Evolutionary conservation across 2,113 vertebrate species (phyloP), one percentile per base, ranked within the genome.

Genomic region (Zonotrichia leucophrys): DNA sequence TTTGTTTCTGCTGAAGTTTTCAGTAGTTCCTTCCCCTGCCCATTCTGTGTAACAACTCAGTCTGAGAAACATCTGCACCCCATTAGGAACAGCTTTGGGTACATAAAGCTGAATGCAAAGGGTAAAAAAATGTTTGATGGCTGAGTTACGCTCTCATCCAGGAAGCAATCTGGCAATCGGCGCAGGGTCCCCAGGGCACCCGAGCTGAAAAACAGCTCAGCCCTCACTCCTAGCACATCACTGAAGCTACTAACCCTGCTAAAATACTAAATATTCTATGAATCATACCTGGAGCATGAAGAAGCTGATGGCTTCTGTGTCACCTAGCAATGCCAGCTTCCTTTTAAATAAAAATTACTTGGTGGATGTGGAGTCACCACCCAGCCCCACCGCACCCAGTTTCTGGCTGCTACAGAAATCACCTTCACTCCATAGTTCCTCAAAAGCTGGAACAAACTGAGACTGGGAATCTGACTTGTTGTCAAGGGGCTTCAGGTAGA

Each of bases 31-130:
- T 87, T 83, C 87, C 63, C 74, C 63, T 85, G 87, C 77, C 49
- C 58, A 7, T 85, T 83, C 63, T 39, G 55, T 49, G 35, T 39
- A 67, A 90, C 87, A 95, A 24, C 41, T 78, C 83, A 63, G 64
- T 27, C 76, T 77, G 53, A 88, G 47, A 69, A 95, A 96, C 95
- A 97, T 88, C 94, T 96, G 94, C 78, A 83, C 58, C 78, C 84
- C 84, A 94, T 95, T 20, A 91, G 78, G 74, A 90, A n/a, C 67
- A 86, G 90, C 67, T 89, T 77, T 83, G 78, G 81, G 84, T 91
- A 46, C 82, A 69, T 77, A 94, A 95, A 97, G 30, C 62, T 47
- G 78, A 91, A 92, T 37, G 88, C 74, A 91, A 92, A 90, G 89
- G 78, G 81, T 87, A 62, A 84, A 92, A 92, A 53, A 62, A 39